phyloP scores from a whole-genome alignment of 1,140 invertebrate genomes.

The Platyscapa corneri region DNA sequence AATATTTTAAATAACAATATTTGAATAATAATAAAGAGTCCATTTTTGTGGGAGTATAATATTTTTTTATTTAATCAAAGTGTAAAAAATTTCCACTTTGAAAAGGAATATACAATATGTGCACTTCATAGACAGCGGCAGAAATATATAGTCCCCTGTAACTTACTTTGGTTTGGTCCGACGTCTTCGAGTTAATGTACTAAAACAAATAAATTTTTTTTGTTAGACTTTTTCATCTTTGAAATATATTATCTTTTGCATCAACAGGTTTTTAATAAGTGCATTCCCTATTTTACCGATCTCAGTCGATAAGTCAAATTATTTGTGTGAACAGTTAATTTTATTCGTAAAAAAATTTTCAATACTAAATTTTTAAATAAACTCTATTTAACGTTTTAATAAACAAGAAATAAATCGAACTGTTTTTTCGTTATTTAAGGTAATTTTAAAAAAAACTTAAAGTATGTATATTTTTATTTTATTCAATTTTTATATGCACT shows the following conservation, averaged over 20 bases:
- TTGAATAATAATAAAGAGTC: constrained; percentile 41
- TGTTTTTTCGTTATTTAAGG: neutral
- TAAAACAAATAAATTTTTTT: constrained; percentile 60
- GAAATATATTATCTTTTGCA: neutral
- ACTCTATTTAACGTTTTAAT: neutral
- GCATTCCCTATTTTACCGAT: constrained; percentile 42
- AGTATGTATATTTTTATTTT: neutral
- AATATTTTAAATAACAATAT: constrained; percentile 18
- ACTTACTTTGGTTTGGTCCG: constrained; percentile 67
- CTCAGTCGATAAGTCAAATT: constrained; percentile 36
- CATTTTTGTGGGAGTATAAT: constrained; percentile 59
- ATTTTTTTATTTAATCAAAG: constrained; percentile 68
- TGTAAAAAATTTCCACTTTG: constrained; percentile 68
- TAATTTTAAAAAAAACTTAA: neutral
- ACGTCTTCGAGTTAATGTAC: constrained; percentile 71
- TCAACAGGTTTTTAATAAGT: constrained; percentile 25
- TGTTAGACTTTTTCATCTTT: neutral
- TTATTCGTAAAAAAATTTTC: too few relatives aligned
- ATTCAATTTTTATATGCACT: neutral
- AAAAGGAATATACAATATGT: constrained; percentile 70
- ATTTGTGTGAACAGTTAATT: too few relatives aligned
- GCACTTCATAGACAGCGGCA: constrained; percentile 60
- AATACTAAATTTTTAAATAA: neutral
- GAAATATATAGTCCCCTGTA: constrained; percentile 57
- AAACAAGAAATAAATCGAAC: neutral